Evolutionary conservation across 2,113 vertebrate species (phyloP).

Genomic region (Apaloderma vittatum): DNA sequence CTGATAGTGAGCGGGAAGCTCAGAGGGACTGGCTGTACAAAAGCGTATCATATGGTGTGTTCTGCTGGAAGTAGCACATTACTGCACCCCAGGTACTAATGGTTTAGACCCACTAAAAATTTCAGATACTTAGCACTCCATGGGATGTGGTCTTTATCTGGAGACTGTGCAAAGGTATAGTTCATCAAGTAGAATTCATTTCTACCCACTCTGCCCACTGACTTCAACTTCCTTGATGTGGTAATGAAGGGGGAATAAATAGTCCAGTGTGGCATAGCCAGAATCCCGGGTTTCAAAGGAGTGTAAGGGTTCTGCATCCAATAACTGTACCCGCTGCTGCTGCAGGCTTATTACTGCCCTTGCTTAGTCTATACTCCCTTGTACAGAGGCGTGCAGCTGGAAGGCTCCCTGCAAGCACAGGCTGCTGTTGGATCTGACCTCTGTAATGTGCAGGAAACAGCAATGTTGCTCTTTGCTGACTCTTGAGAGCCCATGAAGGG

Average conservation of each 20-base stretch:
- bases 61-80: not conserved
- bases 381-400: not conserved
- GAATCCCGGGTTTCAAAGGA: not conserved
- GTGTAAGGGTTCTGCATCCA: not conserved
- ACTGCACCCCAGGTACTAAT: not conserved
- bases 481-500: not conserved
- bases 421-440: not conserved
- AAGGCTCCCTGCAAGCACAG: not conserved
- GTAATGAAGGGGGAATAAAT: not conserved
- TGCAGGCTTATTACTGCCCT: not conserved
- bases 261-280: not conserved
- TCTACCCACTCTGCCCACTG: not conserved
- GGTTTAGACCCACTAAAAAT: not conserved
- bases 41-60: fast-evolving
- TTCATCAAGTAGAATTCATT: conserved; percentile 6
- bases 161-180: not conserved
- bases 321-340: not conserved
- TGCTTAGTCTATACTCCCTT: not conserved
- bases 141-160: not conserved
- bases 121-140: not conserved
- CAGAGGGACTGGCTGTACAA: not conserved
- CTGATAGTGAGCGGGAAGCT: not conserved
- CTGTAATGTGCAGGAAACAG: not conserved
- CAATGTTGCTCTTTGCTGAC: not conserved
- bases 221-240: not conserved